phyloP scores from a whole-genome alignment of 2,888 invertebrate genomes.

The Ferrisia virgata region DNA sequence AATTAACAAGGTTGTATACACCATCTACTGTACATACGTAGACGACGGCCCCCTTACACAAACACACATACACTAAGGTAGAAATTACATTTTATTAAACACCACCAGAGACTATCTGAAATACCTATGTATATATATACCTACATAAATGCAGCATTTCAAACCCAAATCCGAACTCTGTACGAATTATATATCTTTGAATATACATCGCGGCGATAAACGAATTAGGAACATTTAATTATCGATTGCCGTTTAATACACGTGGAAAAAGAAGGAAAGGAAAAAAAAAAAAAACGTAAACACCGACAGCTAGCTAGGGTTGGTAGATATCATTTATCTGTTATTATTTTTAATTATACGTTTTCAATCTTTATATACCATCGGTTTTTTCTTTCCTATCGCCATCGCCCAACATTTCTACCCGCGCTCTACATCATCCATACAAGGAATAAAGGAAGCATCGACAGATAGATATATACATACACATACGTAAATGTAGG shows the following conservation, averaged over 20 bases:
- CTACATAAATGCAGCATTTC: no score
- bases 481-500: no score
- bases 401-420: not conserved
- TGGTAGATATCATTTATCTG: conserved; percentile 11
- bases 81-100: not conserved
- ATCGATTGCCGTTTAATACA: not conserved
- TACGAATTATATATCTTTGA: not conserved
- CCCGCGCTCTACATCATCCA: not conserved
- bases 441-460: conserved; percentile 5
- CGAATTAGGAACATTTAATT: conserved; percentile 20
- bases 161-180: no score
- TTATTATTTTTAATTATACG: conserved; percentile 29
- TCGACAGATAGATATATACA: no score
- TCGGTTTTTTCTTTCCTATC: not conserved
- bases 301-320: conserved; percentile 7
- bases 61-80: no score
- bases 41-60: not conserved
- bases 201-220: not conserved
- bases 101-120: not conserved
- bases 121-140: no score
- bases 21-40: not conserved
- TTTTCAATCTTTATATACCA: not conserved
- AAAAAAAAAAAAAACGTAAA: not conserved
- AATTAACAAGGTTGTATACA: not conserved
- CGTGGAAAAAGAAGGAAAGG: not conserved